phyloP scores from a whole-genome alignment of 2,888 invertebrate genomes.

The Drosophila anomalipes region DNA sequence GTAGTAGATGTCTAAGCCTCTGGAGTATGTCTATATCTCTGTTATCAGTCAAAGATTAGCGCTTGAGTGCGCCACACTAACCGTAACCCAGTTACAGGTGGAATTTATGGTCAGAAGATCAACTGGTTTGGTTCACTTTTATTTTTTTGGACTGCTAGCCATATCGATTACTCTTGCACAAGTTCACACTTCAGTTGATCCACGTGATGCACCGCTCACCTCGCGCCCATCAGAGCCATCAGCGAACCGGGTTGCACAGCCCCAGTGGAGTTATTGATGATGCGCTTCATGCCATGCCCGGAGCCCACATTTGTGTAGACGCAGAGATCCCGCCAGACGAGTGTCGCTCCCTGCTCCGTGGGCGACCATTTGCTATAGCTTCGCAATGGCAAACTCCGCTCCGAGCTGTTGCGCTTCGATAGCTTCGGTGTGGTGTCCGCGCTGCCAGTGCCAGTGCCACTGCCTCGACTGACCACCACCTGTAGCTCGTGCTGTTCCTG shows the following conservation, averaged over 20 bases:
- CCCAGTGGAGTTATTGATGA: slow-evolving; percentile 93
- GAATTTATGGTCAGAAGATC: slow-evolving; percentile 26
- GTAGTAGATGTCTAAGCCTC: slow-evolving; percentile 4
- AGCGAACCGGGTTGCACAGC: slow-evolving; percentile 92
- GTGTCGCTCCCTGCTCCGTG: slow-evolving; percentile 88
- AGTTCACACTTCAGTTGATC: slow-evolving; percentile 6
- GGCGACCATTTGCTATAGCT: slow-evolving; percentile 87
- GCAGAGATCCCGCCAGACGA: slow-evolving; percentile 92
- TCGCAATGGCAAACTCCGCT: slow-evolving; percentile 83
- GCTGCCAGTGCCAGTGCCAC: slow-evolving; percentile 37
- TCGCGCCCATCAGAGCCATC: slow-evolving; percentile 94
- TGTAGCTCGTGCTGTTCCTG: slow-evolving; percentile 66
- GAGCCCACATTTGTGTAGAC: slow-evolving; percentile 88
- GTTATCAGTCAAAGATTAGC: slow-evolving; percentile 46
- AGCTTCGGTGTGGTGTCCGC: slow-evolving; percentile 68
- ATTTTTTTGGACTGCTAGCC: neutral
- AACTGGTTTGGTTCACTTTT: slow-evolving; percentile 11
- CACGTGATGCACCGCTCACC: slow-evolving; percentile 86
- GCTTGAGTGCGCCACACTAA: slow-evolving; percentile 11
- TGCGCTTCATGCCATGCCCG: slow-evolving; percentile 87
- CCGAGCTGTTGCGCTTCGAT: slow-evolving; percentile 82
- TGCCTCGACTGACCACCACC: slow-evolving; percentile 38
- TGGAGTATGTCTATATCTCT: neutral
- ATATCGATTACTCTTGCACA: slow-evolving; percentile 38
- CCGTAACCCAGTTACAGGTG: slow-evolving; percentile 43